Conservation (phyloP, 2,113 vertebrate genomes). For the Entelurus aequoreus region DNA sequence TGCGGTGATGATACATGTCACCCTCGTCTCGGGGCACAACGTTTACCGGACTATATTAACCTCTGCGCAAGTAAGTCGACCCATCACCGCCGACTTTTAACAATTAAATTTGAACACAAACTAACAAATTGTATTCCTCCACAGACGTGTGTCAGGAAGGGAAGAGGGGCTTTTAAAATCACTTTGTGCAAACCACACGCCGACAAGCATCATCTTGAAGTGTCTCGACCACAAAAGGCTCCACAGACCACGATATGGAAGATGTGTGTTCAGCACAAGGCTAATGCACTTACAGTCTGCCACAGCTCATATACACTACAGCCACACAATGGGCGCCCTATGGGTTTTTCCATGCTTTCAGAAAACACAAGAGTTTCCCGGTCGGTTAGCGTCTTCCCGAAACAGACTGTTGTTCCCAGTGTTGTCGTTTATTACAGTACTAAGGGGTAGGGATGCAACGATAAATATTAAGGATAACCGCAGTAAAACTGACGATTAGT, state of each 20-base stretch:
- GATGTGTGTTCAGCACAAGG: constrained; percentile 72
- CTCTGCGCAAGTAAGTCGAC: background rate
- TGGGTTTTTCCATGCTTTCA: constrained; percentile 83
- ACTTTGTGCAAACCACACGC: constrained; percentile 46
- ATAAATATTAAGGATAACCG: too few relatives aligned
- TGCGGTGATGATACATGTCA: constrained; percentile 40
- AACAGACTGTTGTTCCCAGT: constrained; percentile 16
- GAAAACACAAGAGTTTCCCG: constrained; percentile 79
- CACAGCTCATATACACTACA: constrained; percentile 66
- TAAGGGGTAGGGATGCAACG: background rate
- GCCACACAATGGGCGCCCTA: constrained; percentile 79
- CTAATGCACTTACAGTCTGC: constrained; percentile 67
- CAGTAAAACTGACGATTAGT: too few relatives aligned
- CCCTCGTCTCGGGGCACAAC: constrained; percentile 12
- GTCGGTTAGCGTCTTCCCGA: constrained; percentile 68
- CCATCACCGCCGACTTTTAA: background rate
- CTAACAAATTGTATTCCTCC: background rate
- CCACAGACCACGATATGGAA: constrained; percentile 74
- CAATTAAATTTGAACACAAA: constrained; percentile 1
- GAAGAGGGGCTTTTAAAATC: constrained; percentile 29
- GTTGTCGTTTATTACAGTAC: background rate
- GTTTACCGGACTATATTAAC: background rate
- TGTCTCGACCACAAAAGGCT: constrained; percentile 63
- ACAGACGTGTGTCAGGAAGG: background rate
- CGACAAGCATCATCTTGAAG: constrained; percentile 60